Conservation (phyloP, 1,140 invertebrate genomes). For the Triops longicaudatus region DNA sequence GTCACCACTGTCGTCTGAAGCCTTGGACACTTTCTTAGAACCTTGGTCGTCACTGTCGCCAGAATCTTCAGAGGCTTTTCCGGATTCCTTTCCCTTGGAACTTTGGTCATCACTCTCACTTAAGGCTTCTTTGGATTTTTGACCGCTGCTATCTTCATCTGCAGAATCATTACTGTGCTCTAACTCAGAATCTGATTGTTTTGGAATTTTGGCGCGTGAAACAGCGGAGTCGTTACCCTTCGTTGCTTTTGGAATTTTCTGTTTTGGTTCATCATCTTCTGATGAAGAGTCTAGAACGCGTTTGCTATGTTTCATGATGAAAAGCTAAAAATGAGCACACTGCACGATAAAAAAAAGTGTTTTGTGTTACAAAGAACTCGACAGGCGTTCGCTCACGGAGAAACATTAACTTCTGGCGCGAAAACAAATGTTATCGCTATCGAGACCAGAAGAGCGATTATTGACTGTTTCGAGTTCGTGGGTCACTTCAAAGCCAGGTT, state of each 20-base stretch:
- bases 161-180: too few species aligned
- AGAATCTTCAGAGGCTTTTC: too few species aligned
- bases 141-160: too few species aligned
- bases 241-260: neutral
- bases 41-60: too few species aligned
- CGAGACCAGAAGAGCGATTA: neutral
- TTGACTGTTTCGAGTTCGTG: too few species aligned
- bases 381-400: neutral
- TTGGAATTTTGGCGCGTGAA: neutral
- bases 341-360: neutral
- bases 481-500: too few species aligned
- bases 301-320: neutral
- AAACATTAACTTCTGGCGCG: neutral
- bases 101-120: too few species aligned
- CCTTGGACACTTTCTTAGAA: too few species aligned
- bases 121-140: too few species aligned
- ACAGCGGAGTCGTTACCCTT: neutral
- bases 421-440: neutral
- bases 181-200: neutral
- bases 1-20: too few species aligned
- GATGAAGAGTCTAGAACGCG: neutral
- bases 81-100: too few species aligned
- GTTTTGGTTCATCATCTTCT: neutral
- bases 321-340: neutral
- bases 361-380: neutral